Percentiles rank a stretch among this genome's conserved stretches.
These are phyloP conservation scores for Erythrolamprus reginae DNA, from an alignment of 2,113 vertebrate genomes.

Conservation along the genomic window DNA sequence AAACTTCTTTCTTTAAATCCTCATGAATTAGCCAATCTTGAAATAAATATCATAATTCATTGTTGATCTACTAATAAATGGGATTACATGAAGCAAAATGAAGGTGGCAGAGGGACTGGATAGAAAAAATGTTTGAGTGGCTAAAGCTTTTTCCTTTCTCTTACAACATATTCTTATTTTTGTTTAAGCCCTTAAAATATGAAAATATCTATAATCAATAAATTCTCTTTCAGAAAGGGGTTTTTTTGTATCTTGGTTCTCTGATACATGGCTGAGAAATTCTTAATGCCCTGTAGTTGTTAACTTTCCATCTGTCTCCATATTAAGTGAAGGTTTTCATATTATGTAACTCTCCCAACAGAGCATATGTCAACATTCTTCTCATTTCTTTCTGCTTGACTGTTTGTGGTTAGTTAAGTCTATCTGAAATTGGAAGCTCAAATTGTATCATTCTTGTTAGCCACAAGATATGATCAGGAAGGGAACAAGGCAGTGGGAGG, in stretches of 20 bases:
- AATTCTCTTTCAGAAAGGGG: neutral
- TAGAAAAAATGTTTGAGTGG: neutral
- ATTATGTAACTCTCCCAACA: neutral
- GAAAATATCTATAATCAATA: neutral
- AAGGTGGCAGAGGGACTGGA: neutral
- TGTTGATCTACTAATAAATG: neutral
- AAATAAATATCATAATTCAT: neutral
- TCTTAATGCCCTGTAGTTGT: neutral
- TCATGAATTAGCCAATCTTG: neutral
- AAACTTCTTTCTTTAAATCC: neutral
- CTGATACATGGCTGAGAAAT: neutral
- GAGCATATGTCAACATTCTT: neutral
- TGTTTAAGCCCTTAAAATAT: neutral
- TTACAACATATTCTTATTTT: neutral
- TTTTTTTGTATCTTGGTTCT: neutral
- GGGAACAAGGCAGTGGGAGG: neutral
- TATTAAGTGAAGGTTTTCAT: neutral
- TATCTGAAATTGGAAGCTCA: neutral
- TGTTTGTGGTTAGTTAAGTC: neutral
- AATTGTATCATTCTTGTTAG: neutral
- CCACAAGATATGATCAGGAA: neutral
- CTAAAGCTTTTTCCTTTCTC: neutral
- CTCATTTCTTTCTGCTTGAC: neutral
- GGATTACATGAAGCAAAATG: neutral
- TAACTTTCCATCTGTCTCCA: neutral